Evolutionary conservation across 1,140 invertebrate species (phyloP), one percentile per base, ranked within the genome.

Genomic region (Drosophila lacteicornis): DNA sequence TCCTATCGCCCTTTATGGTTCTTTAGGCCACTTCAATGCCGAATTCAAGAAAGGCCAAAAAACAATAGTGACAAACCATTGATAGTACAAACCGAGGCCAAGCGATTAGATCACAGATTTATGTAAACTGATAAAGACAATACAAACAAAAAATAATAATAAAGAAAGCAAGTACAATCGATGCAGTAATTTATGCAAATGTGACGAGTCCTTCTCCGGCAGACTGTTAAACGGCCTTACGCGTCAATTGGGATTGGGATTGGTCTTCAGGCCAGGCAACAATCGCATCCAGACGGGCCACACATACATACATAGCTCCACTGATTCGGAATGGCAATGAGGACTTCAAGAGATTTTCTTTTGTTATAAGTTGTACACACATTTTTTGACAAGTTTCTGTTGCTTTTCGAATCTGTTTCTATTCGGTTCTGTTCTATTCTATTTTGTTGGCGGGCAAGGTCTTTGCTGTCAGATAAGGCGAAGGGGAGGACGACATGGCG

Each of bases 151-250:
- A 36, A 36, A 36, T 12, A 43, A 11, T 4, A 12, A 33, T 13
- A 30, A 12, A 17, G 25, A 55, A 58, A 47, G 45, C 27, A 55
- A 67, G 51, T 25, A 67, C 11, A 71, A 71, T 79, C 40, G 47
- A 42, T 71, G 51, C 49, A 80, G 65, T 80, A 42, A 87, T 74
- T 79, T 74, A 87, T 88, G 76, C 55, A 74, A 68, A 77, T 78
- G 67, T 17, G 49, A 27, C 38, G 61, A 80, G 58, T 87, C 63
- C 80, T 79, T 70, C 47, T 79, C 69, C 68, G 75, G 55, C 69
- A 84, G 84, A 90, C 84, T 84, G 80, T 81, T 90, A 62, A 88
- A 87, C 77, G 74, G 65, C 84, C 80, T 88, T 47, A 84, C 74
- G 80, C 84, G 68, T 84, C 85, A 88, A 84, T 85, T 75, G 71